These are phyloP conservation scores for Ariolimax columbianus DNA, from an alignment of 2,888 invertebrate species.

Conservation along the genomic window DNA sequence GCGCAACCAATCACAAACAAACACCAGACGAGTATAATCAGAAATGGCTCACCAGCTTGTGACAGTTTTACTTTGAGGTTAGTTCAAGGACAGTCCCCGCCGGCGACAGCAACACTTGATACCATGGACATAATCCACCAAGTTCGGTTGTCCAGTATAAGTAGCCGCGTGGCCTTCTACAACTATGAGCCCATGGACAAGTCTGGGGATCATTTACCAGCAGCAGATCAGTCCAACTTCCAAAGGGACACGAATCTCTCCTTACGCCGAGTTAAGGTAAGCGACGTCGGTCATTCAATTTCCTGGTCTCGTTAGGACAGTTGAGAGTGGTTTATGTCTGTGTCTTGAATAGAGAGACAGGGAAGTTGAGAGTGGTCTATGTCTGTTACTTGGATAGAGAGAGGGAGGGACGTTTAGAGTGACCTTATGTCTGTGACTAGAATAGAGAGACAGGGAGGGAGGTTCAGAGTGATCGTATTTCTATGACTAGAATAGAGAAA, in stretches of 20 bases:
- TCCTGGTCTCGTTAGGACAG: too few species aligned
- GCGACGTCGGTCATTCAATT: not conserved
- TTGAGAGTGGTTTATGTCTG: too few species aligned
- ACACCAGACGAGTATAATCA: not conserved
- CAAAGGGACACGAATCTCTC: slow-evolving; percentile 7
- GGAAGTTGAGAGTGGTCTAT: too few species aligned
- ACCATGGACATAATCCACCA: not conserved
- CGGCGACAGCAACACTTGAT: not conserved
- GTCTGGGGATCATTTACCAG: not conserved
- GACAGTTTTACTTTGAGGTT: not conserved
- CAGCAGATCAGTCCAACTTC: not conserved
- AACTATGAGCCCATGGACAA: not conserved
- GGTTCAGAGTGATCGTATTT: too few species aligned
- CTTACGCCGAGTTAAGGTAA: slow-evolving; percentile 41
- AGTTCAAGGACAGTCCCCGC: not conserved
- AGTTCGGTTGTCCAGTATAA: slow-evolving; percentile 33
- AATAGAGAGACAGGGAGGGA: too few species aligned
- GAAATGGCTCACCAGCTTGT: not conserved
- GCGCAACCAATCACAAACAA: too few species aligned
- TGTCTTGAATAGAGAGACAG: too few species aligned
- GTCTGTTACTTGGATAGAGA: too few species aligned
- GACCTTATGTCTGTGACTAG: too few species aligned
- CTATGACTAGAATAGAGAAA: too few species aligned
- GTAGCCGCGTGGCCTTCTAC: slow-evolving; percentile 25
- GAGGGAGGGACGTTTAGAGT: too few species aligned